These are phyloP conservation scores for Lerista edwardsae DNA, from an alignment of 2,797 vertebrate genomes.

Conservation along the genomic window DNA sequence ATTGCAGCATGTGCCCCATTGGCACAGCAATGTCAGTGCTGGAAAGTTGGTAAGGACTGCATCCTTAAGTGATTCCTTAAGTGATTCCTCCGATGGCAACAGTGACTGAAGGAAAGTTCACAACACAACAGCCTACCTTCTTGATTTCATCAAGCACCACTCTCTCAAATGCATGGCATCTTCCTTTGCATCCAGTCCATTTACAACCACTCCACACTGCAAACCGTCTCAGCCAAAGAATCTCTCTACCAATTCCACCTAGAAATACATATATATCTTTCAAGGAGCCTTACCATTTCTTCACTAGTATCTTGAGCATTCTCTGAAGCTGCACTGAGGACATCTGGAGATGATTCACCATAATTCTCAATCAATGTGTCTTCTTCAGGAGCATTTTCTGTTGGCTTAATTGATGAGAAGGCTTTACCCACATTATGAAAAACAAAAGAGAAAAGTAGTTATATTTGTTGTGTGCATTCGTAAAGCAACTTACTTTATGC, in stretches of 20 bases:
- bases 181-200: background rate
- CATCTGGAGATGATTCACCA: slow-evolving; percentile 89
- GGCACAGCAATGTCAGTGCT: too few relatives aligned
- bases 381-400: slow-evolving; percentile 80
- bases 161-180: background rate
- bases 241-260: background rate
- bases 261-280: background rate
- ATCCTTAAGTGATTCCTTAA: too few relatives aligned
- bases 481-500: slow-evolving; percentile 28
- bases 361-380: slow-evolving; percentile 77
- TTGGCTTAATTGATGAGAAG: slow-evolving; percentile 78
- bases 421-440: slow-evolving; percentile 76
- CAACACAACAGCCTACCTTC: background rate
- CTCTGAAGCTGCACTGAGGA: slow-evolving; percentile 90
- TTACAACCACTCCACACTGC: too few relatives aligned
- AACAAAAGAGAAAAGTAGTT: slow-evolving; percentile 57
- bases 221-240: background rate
- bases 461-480: slow-evolving; percentile 24
- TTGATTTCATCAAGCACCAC: background rate
- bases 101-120: background rate
- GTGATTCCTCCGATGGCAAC: background rate
- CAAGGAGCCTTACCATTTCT: slow-evolving; percentile 84
- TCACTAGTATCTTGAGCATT: slow-evolving; percentile 87
- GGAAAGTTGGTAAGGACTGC: too few relatives aligned
- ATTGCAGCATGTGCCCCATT: too few relatives aligned